Evolutionary conservation across 2,888 invertebrate species (phyloP), one percentile per base, ranked within the genome.

Genomic region (Apodemia mormo): DNA sequence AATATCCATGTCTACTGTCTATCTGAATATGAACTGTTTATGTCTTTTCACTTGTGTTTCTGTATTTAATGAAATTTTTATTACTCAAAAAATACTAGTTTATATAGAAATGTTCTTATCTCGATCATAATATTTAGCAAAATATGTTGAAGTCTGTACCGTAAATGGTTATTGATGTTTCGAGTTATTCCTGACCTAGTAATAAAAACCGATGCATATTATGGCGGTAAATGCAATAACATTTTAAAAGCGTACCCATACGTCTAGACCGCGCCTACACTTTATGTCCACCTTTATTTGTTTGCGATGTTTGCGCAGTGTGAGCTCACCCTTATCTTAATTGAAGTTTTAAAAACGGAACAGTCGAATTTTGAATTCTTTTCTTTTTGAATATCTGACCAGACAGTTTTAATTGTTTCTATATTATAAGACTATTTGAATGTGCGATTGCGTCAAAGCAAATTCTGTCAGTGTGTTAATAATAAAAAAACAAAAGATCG

Each of bases 321-420:
- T 75, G 73, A 74, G 70, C 74, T 73, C 70, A 70, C 76, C 79
- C 77, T 79, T 79, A 79, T 77, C 74, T 75, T 79, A 79, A 80
- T 79, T 80, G 78, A 73, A 72, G 70, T 71, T 70, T 68, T 73
- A 75, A 67, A 56, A 54, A 52, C 14, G 56, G 37, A 67, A 33
- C 9, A 56, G 14, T 67, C 9, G 6, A 67, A 67, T 64, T 56
- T 68, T 37, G 49, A 65, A 69, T 69, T 45, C 45, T 45, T 40
- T 45, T 45, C 12, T 12, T 45, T 65, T 56, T 33, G 58, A 69
- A 69, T 56, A 69, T 45, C 45, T 45, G 45, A 3, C 45, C 45
- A 45, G 9, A 9, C 3, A 2, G 10, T 10, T 45, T 45, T 45
- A 12, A 45, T 45, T 45, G 1, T 40, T 40, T 40, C 8, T 40